Evolutionary conservation across 2,888 invertebrate species (phyloP), one percentile per base, ranked within the genome.

Genomic region (Podotricha telesiphe): DNA sequence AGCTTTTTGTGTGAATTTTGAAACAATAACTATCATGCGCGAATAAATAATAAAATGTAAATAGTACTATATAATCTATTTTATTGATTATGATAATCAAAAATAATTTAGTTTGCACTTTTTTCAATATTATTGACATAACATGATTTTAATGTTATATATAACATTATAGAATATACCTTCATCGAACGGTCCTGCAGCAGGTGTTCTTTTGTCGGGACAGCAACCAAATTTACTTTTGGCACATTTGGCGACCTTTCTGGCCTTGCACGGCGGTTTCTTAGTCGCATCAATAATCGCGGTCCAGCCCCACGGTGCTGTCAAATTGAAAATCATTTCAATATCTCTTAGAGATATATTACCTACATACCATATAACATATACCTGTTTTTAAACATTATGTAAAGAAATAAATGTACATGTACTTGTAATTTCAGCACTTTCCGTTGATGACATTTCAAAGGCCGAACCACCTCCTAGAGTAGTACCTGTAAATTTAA

Each of bases 161-260:
- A n/a, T n/a, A n/a, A n/a, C n/a, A n/a, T n/a, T n/a, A n/a, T n/a
- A 5, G 13, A 48, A 37, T 17, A 20, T 81, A 94, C 95, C 97
- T 91, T 95, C 94, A 67, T 95, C 96, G 77, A 97, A 98, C 13
- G 97, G 97, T 79, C 97, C 98, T 78, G 94, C 92, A 11, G 98
- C 98, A 7, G 94, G 82, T 0, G 96, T 96, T 72, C 94, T 94
- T 50, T 95, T 95, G 84, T 98, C 97, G 37, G 96, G 95, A 81
- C 98, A 98, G 82, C 98, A 98, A 5, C 98, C 98, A 80, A 95
- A 97, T 77, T 94, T 86, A 10, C 95, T 93, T 13, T 91, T 93
- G 15, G 89, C 89, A 78, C 97, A 97, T 50, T 82, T 80, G n/a
- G 89, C 83, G 19, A 82, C 80, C 75, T 87, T 94, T 78, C 92